These are phyloP conservation scores for Pempheris klunzingeri DNA, from an alignment of 2,797 vertebrate genomes.

Conservation along the genomic window DNA sequence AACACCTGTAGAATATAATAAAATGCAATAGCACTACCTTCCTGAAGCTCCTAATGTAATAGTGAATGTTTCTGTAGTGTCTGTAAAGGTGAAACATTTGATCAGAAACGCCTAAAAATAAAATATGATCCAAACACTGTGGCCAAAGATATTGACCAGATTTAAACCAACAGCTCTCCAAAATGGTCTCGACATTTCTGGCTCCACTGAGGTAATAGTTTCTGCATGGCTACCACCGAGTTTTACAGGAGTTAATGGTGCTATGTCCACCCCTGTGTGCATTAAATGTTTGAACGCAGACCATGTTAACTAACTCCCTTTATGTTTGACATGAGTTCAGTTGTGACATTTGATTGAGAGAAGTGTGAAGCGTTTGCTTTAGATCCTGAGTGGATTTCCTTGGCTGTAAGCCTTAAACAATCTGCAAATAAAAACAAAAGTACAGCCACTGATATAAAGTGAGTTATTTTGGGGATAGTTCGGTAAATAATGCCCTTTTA, in stretches of 20 bases:
- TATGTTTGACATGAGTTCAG: conserved; percentile 49
- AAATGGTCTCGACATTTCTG: conserved; percentile 20
- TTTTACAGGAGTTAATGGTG: conserved; percentile 53
- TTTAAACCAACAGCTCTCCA: conserved; percentile 2
- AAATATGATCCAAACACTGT: background rate
- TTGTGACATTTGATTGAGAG: conserved; percentile 53
- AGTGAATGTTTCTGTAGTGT: conserved; percentile 6
- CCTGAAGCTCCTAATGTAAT: conserved; percentile 10
- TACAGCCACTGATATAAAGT: conserved; percentile 59
- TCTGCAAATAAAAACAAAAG: conserved; percentile 66
- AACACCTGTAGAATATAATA: conserved; percentile 53
- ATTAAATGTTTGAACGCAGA: conserved; percentile 46
- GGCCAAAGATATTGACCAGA: conserved; percentile 6
- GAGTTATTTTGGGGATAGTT: conserved; percentile 27
- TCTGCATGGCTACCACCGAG: conserved; percentile 24
- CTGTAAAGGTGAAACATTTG: background rate
- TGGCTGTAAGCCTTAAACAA: conserved; percentile 67
- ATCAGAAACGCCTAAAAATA: background rate
- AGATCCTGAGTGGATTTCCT: conserved; percentile 51
- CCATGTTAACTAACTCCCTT: conserved; percentile 43
- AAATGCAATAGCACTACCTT: conserved; percentile 23
- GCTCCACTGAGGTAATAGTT: conserved; percentile 26
- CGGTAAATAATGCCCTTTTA: background rate
- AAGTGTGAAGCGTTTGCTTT: conserved; percentile 52
- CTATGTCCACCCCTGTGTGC: conserved; percentile 25